Conservation (phyloP, 2,888 invertebrate genomes). For the Troilus luridus region DNA sequence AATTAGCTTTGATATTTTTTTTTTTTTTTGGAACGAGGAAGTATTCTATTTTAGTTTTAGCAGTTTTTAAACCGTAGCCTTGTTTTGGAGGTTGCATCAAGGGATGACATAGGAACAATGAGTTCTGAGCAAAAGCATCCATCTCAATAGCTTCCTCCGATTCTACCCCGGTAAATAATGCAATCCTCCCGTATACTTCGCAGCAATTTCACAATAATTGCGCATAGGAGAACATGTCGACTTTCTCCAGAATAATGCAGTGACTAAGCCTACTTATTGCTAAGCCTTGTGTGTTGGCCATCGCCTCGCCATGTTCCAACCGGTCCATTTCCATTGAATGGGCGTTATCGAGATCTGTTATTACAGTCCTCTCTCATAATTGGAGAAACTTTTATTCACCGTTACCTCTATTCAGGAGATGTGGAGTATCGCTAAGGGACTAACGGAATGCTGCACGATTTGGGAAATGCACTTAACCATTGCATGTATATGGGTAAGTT, state of each 20-base stretch:
- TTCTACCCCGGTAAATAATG: not conserved
- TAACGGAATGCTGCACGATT: not conserved
- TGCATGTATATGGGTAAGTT: not conserved
- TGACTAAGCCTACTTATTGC: not conserved
- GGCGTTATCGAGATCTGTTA: constrained; percentile 45
- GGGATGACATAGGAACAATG: not conserved
- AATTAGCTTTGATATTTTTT: too few species aligned
- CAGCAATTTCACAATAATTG: constrained; percentile 33
- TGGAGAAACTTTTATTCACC: constrained; percentile 41
- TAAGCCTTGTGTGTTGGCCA: not conserved
- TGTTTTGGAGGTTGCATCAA: not conserved
- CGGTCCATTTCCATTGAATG: constrained; percentile 41
- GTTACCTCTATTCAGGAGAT: not conserved
- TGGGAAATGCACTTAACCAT: not conserved
- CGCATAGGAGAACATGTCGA: not conserved
- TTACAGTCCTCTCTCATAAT: constrained; percentile 38
- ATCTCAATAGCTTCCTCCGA: not conserved
- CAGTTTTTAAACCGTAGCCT: not conserved
- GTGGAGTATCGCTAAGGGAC: not conserved
- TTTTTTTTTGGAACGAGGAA: too few species aligned
- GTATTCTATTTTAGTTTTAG: too few species aligned
- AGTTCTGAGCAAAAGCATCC: not conserved
- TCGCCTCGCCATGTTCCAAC: not conserved
- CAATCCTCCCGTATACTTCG: constrained; percentile 16
- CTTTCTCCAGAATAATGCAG: constrained; percentile 45